Conservation (phyloP, 1,140 invertebrate species). For the Lerema accius region DNA sequence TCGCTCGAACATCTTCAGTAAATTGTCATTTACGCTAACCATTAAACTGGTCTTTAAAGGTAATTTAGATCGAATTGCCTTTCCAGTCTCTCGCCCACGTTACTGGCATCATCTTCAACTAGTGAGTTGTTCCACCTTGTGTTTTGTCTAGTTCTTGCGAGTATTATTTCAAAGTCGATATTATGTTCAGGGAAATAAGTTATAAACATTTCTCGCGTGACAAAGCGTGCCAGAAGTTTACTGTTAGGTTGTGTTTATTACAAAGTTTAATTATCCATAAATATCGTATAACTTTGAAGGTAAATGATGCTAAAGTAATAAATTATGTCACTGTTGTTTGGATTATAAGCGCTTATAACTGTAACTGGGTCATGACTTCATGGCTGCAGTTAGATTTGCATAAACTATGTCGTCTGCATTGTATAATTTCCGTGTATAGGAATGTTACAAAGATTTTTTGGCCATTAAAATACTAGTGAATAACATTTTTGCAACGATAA, state of each 20-base stretch:
- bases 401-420: slow-evolving; percentile 56
- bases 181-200: neutral
- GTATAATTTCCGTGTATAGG: slow-evolving; percentile 7
- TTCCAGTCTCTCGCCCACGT: slow-evolving; percentile 19
- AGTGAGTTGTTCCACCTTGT: neutral
- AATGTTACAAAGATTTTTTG: slow-evolving; percentile 1
- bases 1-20: slow-evolving; percentile 18
- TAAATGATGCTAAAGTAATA: slow-evolving; percentile 28
- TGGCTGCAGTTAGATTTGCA: slow-evolving; percentile 64
- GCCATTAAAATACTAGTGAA: neutral
- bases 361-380: slow-evolving; percentile 56
- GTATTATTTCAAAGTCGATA: neutral
- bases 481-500: no score
- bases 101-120: slow-evolving; percentile 16
- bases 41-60: slow-evolving; percentile 25
- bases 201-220: neutral
- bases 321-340: slow-evolving; percentile 26
- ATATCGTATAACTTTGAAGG: slow-evolving; percentile 17
- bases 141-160: no score
- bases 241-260: neutral
- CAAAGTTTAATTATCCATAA: slow-evolving; percentile 8
- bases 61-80: slow-evolving; percentile 25
- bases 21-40: slow-evolving; percentile 25
- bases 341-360: slow-evolving; percentile 32
- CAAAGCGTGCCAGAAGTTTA: neutral